phyloP scores from a whole-genome alignment of 2,888 invertebrate species.

The Xestia xanthographa region DNA sequence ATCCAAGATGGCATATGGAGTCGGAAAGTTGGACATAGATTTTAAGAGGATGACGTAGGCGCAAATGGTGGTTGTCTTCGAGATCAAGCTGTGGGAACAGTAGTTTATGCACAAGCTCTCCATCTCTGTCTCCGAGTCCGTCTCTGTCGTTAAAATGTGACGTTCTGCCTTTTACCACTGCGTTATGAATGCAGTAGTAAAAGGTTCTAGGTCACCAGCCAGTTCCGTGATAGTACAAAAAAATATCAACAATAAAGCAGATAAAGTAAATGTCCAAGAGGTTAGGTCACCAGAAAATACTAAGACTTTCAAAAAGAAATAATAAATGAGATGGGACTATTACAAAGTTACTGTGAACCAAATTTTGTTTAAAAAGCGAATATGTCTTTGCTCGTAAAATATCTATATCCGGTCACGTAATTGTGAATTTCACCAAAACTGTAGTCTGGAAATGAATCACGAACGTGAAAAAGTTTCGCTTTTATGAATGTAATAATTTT shows the following conservation, averaged over 20 bases:
- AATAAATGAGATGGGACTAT: slow-evolving; percentile 5
- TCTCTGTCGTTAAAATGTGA: not conserved
- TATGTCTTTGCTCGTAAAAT: slow-evolving; percentile 37
- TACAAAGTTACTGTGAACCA: slow-evolving; percentile 33
- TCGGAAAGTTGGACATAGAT: not conserved
- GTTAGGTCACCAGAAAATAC: not conserved
- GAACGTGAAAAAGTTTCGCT: slow-evolving; percentile 49
- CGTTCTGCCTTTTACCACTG: too few species aligned
- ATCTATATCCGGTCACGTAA: slow-evolving; percentile 63
- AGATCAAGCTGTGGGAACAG: not conserved
- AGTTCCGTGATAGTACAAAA: not conserved
- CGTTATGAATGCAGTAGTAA: not conserved
- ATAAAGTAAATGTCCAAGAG: not conserved
- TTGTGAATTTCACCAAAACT: slow-evolving; percentile 40
- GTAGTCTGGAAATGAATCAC: slow-evolving; percentile 58
- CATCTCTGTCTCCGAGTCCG: not conserved
- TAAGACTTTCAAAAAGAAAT: not conserved
- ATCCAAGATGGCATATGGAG: not conserved
- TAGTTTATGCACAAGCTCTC: not conserved
- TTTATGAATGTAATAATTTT: slow-evolving; percentile 40
- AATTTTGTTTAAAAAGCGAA: slow-evolving; percentile 38
- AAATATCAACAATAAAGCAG: not conserved
- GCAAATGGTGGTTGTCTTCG: not conserved
- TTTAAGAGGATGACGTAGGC: not conserved
- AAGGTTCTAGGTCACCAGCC: not conserved